Conservation (phyloP, 2,888 invertebrate species). For the Lasioglossum leucozonium region DNA sequence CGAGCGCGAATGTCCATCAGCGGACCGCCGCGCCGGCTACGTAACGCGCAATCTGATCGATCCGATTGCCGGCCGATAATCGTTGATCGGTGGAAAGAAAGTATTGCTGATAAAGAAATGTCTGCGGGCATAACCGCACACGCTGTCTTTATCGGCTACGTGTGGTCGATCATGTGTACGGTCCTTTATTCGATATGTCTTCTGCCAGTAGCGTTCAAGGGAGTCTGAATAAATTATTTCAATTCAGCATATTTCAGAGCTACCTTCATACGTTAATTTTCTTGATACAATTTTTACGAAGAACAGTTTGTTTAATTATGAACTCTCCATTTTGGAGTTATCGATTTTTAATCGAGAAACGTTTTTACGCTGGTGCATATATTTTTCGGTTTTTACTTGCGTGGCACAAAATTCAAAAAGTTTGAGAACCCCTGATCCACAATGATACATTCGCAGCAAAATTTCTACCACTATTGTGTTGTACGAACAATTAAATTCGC, state of each 20-base stretch:
- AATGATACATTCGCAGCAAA: no score
- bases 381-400: no score
- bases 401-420: no score
- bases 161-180: background rate
- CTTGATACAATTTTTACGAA: no score
- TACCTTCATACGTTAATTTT: no score
- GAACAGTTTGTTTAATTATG: no score
- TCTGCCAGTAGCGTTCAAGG: background rate
- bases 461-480: background rate
- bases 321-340: no score
- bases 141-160: background rate
- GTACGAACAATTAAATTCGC: background rate
- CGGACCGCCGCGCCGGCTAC: conserved; percentile 31
- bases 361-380: no score
- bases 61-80: conserved; percentile 52
- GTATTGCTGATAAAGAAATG: conserved; percentile 41
- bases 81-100: conserved; percentile 35
- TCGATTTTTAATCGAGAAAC: no score
- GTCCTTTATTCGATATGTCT: background rate
- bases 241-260: background rate
- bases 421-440: no score
- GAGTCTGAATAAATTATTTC: background rate
- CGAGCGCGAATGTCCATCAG: conserved; percentile 23
- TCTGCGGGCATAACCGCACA: background rate
- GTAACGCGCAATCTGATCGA: conserved; percentile 37